Conservation (phyloP, 2,113 vertebrate genomes). For the Colius striatus region DNA sequence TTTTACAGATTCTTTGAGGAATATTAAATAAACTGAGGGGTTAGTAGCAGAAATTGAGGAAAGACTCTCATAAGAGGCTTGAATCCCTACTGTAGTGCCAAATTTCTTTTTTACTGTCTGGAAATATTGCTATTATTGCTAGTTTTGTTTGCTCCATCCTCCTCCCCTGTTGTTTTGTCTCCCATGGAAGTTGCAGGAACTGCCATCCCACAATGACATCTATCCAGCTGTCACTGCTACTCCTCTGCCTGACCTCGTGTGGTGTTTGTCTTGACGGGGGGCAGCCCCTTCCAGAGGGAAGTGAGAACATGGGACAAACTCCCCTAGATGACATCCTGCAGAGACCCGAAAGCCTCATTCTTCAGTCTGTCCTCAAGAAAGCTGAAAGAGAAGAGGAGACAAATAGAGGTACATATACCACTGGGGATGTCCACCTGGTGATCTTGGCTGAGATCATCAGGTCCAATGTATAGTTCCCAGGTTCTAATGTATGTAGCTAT, state of each 20-base stretch:
- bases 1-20: neutral
- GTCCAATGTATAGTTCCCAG: neutral
- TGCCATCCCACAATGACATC: constrained; percentile 76
- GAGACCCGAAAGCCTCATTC: constrained; percentile 77
- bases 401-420: constrained; percentile 74
- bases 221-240: constrained; percentile 75
- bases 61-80: neutral
- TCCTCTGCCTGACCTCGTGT: constrained; percentile 73
- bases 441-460: neutral
- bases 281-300: constrained; percentile 69
- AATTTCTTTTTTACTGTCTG: neutral
- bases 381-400: constrained; percentile 75
- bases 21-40: neutral
- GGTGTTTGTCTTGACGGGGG: constrained; percentile 64
- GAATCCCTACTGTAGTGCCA: neutral
- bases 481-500: neutral
- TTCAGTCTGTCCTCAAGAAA: constrained; percentile 80
- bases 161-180: neutral
- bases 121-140: neutral
- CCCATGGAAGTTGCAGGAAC: constrained; percentile 12
- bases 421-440: neutral
- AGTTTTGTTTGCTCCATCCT: neutral
- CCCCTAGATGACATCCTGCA: constrained; percentile 78
- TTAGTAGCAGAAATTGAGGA: neutral
- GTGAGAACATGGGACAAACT: constrained; percentile 58